Conservation (phyloP, 2,797 vertebrate genomes). For the Nannoperca obscura region DNA sequence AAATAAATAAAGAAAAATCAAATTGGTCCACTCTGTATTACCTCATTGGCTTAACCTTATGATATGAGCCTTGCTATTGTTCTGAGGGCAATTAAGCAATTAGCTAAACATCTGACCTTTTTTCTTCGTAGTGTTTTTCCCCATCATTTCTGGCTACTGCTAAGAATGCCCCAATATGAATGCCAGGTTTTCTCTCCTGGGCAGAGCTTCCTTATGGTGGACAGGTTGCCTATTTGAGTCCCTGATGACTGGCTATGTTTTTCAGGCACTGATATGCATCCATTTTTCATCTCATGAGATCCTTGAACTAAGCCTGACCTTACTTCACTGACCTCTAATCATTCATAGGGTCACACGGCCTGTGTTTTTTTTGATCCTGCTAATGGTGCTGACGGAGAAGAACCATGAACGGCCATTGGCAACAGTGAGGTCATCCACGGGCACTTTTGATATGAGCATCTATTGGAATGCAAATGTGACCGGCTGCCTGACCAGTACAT, state of each 20-base stretch:
- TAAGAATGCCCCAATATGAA: constrained; percentile 41
- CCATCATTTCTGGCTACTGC: constrained; percentile 13
- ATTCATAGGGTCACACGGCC: constrained; percentile 64
- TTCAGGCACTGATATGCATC: constrained; percentile 43
- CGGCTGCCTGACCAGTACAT: constrained; percentile 68
- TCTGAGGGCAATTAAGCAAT: constrained; percentile 47
- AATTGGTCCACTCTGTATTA: constrained; percentile 20
- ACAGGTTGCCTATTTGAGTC: constrained; percentile 40
- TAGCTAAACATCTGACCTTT: constrained; percentile 55
- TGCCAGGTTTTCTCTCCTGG: constrained; percentile 28
- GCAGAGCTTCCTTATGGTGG: constrained; percentile 36
- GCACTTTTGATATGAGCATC: constrained; percentile 69
- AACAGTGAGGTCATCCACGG: constrained; percentile 69
- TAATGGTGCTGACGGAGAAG: constrained; percentile 71
- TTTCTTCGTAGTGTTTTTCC: constrained; percentile 34
- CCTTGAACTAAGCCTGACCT: constrained; percentile 78
- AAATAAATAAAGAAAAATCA: constrained; percentile 20
- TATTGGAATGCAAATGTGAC: constrained; percentile 84
- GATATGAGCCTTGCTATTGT: constrained; percentile 9
- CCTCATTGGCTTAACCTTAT: constrained; percentile 18
- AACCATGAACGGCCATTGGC: constrained; percentile 62
- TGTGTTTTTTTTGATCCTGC: constrained; percentile 62
- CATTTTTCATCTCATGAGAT: constrained; percentile 76
- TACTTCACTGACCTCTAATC: constrained; percentile 73
- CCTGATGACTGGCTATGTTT: constrained; percentile 43